Conservation (phyloP, 2,797 vertebrate species). For the Potorous gilbertii region DNA sequence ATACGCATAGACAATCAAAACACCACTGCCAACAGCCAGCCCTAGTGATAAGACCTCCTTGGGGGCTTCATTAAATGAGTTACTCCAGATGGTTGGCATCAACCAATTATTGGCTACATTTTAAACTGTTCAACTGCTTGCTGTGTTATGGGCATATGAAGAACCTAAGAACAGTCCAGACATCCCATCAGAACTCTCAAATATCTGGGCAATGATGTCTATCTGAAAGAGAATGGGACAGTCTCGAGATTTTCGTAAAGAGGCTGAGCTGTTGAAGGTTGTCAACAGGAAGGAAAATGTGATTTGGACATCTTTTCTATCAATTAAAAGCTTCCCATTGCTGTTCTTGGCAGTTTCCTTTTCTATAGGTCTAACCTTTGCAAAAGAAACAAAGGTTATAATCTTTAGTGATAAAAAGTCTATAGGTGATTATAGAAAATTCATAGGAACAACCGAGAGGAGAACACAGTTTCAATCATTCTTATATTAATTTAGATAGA, state of each 20-base stretch:
- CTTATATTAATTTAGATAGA: background rate
- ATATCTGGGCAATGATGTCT: background rate
- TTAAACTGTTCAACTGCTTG: background rate
- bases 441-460: background rate
- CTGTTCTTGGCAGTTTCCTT: background rate
- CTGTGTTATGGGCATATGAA: background rate
- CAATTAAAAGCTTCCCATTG: background rate
- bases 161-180: background rate
- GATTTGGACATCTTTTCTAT: rapidly evolving
- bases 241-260: background rate
- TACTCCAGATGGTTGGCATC: background rate
- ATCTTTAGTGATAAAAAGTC: background rate
- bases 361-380: background rate
- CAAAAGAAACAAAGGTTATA: background rate
- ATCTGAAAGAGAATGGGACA: background rate
- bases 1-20: background rate
- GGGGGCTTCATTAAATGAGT: background rate
- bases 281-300: background rate
- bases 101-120: background rate
- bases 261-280: background rate
- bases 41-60: background rate
- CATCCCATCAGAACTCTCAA: background rate
- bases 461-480: background rate
- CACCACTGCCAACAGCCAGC: background rate
- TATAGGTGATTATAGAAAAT: background rate